These are phyloP conservation scores for Parauchenoglanis ngamensis DNA, from an alignment of 2,797 vertebrate species.

Conservation along the genomic window DNA sequence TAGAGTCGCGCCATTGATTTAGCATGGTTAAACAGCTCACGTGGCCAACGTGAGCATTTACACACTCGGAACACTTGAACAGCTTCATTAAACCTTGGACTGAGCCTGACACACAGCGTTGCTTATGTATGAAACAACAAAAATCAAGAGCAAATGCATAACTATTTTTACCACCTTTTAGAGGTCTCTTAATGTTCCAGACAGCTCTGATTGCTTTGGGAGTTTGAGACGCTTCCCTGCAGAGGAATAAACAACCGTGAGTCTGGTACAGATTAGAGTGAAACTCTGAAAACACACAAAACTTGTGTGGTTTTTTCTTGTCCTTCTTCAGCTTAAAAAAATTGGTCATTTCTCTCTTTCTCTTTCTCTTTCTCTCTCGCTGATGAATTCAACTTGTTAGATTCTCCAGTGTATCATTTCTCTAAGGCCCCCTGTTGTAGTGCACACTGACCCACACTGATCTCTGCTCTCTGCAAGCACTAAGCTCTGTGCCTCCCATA, in stretches of 20 bases:
- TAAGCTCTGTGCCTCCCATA: constrained; percentile 20
- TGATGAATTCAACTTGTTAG: not conserved
- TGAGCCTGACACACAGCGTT: not conserved
- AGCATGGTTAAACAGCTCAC: not conserved
- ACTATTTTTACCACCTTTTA: constrained; percentile 28
- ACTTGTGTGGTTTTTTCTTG: not conserved
- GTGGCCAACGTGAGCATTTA: not conserved
- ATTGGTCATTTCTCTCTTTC: not conserved
- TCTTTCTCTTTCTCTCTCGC: not conserved
- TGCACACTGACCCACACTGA: not conserved
- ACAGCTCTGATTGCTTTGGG: constrained; percentile 35
- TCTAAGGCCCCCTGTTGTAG: not conserved
- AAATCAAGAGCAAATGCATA: not conserved
- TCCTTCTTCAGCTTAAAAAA: not conserved
- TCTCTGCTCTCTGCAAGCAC: constrained; percentile 36
- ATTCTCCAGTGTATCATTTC: constrained; percentile 11
- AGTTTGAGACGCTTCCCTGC: constrained; percentile 27
- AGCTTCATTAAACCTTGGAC: not conserved
- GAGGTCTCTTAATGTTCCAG: constrained; percentile 30
- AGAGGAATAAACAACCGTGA: constrained; percentile 26
- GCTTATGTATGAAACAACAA: constrained; percentile 4
- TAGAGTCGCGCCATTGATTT: not conserved
- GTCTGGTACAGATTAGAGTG: constrained; percentile 28
- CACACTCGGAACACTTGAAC: not conserved
- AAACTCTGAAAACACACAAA: not conserved